These are phyloP conservation scores for Peucedramus taeniatus DNA, from an alignment of 2,113 vertebrate species.

Conservation along the genomic window DNA sequence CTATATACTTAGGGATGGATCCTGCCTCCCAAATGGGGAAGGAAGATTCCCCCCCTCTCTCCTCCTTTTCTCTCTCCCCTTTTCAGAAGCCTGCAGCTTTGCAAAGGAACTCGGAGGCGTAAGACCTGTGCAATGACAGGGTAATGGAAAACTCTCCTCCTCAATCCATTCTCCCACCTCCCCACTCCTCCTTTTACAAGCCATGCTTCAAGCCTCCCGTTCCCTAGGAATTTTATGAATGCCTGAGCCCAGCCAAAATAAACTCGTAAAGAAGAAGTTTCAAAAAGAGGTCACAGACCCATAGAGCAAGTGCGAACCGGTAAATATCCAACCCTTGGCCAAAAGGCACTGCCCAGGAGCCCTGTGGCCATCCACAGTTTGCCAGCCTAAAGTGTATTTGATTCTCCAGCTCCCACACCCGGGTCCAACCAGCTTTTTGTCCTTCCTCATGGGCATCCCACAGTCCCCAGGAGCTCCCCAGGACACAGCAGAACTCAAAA, in stretches of 20 bases:
- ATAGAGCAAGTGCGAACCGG: conserved; percentile 72
- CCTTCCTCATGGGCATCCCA: not conserved
- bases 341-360: not conserved
- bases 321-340: conserved; percentile 63
- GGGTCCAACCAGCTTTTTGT: not conserved
- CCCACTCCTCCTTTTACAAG: conserved; percentile 79
- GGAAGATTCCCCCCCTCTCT: not conserved
- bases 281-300: conserved; percentile 77
- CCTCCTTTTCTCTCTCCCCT: not conserved
- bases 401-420: not conserved
- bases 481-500: not conserved
- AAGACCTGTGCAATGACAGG: conserved; percentile 50
- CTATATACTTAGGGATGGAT: conserved; percentile 42
- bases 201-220: conserved; percentile 72
- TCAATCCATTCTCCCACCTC: conserved; percentile 58
- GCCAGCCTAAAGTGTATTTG: not conserved
- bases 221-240: conserved; percentile 86
- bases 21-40: not conserved
- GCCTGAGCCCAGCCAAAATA: conserved; percentile 80
- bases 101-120: conserved; percentile 39
- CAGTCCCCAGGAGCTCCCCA: not conserved
- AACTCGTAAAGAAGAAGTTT: conserved; percentile 80
- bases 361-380: not conserved
- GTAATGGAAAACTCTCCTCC: conserved; percentile 67
- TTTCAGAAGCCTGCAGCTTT: conserved; percentile 40